Evolutionary conservation across 2,113 vertebrate genomes (phyloP), one percentile per base, ranked within the genome.

Genomic region (Merops nubicus): DNA sequence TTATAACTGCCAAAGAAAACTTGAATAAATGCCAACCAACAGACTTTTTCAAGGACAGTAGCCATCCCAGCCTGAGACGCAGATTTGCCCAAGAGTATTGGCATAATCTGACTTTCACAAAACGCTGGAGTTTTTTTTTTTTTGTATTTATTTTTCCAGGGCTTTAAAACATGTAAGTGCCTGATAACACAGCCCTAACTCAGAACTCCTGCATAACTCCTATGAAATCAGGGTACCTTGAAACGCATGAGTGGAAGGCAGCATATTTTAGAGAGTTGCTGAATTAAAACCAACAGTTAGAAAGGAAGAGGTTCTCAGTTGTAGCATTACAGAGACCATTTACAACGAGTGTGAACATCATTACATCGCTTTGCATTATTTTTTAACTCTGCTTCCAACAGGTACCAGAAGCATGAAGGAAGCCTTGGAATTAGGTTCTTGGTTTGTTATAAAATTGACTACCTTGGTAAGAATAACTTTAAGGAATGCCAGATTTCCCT

Each of bases 151-250:
- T 42, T 77, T 86, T 56, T 77, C 34, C 29, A 57, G 14, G 16
- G 4, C 9, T 54, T 76, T 56, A 69, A 79, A 88, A 69, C 2
- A 17, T 12, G 13, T 40, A 42, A 64, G 54, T 51, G n/a, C 7
- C 5, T 81, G 7, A 2, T 38, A 0, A 2, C 22, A 67, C 4
- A 29, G 6, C 4, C 8, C 15, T 51, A 38, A 53, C 0, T 3
- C 56, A 85, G 57, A 68, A 25, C 5, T 18, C 38, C 29, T 43
- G 12, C 18, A 73, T 50, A 28, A 68, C 6, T 88, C 17, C 43
- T 76, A 16, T 34, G 23, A 51, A 3, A 83, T n/a, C 2, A 60
- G 18, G 7, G 26, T 25, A 51, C 16, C 15, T 78, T 78, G 23
- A 81, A 81, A 92, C 23, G 18, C 28, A 3, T 25, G 15, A 51